Base-by-base conservation (phyloP, 2,888 invertebrate species). In the Amphipoea oculea region DNA sequence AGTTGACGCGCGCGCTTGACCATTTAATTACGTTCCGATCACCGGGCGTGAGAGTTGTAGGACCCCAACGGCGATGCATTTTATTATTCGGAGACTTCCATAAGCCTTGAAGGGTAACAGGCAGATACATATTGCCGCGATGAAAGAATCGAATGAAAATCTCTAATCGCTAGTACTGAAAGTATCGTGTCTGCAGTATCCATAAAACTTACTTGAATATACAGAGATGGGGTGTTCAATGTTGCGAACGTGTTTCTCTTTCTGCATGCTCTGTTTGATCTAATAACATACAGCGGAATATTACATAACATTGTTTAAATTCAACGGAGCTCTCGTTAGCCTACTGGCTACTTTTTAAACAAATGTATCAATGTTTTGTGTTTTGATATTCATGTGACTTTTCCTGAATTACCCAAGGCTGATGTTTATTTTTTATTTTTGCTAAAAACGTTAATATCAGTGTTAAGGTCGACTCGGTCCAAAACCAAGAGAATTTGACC, bases 261-360 rank as follows among this genome's bases (percentile, higher is more conserved):
- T 95, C 86, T 95, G 95, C 86, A 95, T 94, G 81, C 88, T 95
- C 84, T 94, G 93, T 91, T 96, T 96, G 76, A 96, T 95, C 96
- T 96, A 90, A 70, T 92, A 92, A 89, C 76, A 87, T 67, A 89
- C 81, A 85, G 69, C 66, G n/a, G 73, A 17, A 69, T 51, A 73
- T 76, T 69, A 80, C 76, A 82, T 79, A 74, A 81, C 66, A 78
- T 72, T 71, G 73, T 63, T 75, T n/a, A 11, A 29, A 62, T 60
- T 20, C 45, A 68, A 45, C 51, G 68, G 62, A 73, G 11, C 2
- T 17, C 6, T 40, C 40, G 40, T 51, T 9, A 29, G 1, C 57
- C 45, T 48, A 20, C 40, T 60, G 23, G n/a, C 17, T 57, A 57
- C 11, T 71, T 40, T 40, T 48, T 14, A 48, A 48, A 23, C 40